Conservation (phyloP, 1,140 invertebrate genomes). For the Pachypeltis micranthus region DNA sequence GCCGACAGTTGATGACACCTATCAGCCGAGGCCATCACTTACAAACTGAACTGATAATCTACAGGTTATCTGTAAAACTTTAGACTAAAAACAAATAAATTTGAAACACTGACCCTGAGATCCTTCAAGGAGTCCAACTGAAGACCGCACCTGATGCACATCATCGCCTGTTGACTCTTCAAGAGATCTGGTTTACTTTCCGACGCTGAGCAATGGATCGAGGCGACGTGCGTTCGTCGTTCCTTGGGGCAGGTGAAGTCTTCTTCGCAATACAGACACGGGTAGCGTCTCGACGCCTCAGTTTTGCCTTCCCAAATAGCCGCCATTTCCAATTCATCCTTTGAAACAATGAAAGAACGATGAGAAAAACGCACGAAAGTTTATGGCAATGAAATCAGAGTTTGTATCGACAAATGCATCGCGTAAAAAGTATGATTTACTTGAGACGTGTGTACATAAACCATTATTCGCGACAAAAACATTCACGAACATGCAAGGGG, state of each 20-base stretch:
- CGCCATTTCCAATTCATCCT: slow-evolving; percentile 2
- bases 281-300: slow-evolving; percentile 13
- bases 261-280: slow-evolving; percentile 39
- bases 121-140: slow-evolving; percentile 20
- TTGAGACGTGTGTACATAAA: too few relatives aligned
- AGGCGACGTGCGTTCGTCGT: slow-evolving; percentile 45
- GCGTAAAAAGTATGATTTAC: too few relatives aligned
- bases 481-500: too few relatives aligned
- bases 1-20: background rate
- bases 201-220: slow-evolving; percentile 32
- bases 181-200: slow-evolving; percentile 12
- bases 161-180: slow-evolving; percentile 2
- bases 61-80: too few relatives aligned
- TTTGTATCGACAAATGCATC: too few relatives aligned
- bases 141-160: slow-evolving; percentile 20
- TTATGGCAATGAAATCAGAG: too few relatives aligned
- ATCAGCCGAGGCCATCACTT: too few relatives aligned
- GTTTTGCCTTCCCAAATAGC: background rate
- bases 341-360: background rate
- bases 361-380: slow-evolving; percentile 2
- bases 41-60: too few relatives aligned
- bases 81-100: background rate
- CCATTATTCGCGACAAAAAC: too few relatives aligned
- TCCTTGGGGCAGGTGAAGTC: slow-evolving; percentile 52
- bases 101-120: slow-evolving; percentile 1